phyloP scores from a whole-genome alignment of 2,113 vertebrate genomes.

The Apeltes quadracus region DNA sequence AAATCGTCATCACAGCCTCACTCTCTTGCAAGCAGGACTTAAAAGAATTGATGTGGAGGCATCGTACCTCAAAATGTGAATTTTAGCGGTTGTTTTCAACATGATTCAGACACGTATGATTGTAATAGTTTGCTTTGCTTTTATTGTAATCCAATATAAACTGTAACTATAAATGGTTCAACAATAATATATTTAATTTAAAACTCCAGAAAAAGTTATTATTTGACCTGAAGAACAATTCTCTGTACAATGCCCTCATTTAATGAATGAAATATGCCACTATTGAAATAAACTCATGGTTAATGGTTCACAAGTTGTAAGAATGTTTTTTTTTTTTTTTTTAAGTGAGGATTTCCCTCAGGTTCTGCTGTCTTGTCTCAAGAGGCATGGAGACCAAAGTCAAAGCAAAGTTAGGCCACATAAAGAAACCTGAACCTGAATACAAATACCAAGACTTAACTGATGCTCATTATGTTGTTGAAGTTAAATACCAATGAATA shows the following conservation, averaged over 20 bases:
- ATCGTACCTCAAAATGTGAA: constrained; percentile 24
- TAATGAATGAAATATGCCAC: constrained; percentile 47
- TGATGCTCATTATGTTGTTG: neutral
- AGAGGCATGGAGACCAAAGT: no score
- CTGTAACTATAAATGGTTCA: constrained; percentile 57
- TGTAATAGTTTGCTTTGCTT: constrained; percentile 71
- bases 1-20: constrained; percentile 37
- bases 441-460: neutral
- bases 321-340: neutral
- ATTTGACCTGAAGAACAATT: constrained; percentile 45
- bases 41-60: constrained; percentile 37
- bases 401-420: neutral
- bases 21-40: constrained; percentile 64
- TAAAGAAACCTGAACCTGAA: neutral
- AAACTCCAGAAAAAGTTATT: constrained; percentile 53
- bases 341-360: neutral
- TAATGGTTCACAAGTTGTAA: constrained; percentile 31
- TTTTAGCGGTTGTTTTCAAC: constrained; percentile 53
- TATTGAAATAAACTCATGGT: constrained; percentile 65
- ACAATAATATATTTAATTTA: constrained; percentile 76
- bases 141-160: constrained; percentile 61
- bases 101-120: constrained; percentile 67
- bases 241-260: constrained; percentile 57
- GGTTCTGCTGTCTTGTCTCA: neutral
- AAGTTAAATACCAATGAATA: neutral